Conservation (phyloP, 2,888 invertebrate species). For the Lasioglossum marginatum region DNA sequence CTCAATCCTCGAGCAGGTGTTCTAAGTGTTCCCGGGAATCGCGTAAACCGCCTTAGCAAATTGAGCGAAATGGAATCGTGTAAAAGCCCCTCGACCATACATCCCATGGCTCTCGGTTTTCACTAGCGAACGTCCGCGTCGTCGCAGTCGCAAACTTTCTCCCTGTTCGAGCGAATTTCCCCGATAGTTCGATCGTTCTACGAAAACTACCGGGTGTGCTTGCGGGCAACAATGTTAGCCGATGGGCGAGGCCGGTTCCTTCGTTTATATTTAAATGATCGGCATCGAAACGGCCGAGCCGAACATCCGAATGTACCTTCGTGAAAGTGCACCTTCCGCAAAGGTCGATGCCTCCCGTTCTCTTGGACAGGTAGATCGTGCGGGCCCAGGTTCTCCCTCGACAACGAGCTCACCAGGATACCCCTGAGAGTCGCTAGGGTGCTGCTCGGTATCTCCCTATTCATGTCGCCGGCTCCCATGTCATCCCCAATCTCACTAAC, state of each 20-base stretch:
- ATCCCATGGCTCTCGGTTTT: not conserved
- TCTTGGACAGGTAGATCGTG: slow-evolving; percentile 83
- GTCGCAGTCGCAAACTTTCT: slow-evolving; percentile 8
- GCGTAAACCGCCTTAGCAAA: slow-evolving; percentile 9
- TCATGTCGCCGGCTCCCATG: slow-evolving; percentile 76
- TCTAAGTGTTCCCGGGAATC: not conserved
- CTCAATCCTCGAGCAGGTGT: slow-evolving; percentile 1
- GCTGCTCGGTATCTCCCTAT: slow-evolving; percentile 85
- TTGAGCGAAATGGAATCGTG: not conserved
- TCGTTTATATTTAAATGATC: slow-evolving; percentile 65
- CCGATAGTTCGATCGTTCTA: not conserved
- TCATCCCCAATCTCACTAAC: slow-evolving; percentile 47
- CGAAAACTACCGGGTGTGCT: not conserved
- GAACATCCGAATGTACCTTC: slow-evolving; percentile 63
- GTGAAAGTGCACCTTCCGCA: slow-evolving; percentile 82
- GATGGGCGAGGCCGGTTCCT: slow-evolving; percentile 58
- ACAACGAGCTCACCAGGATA: slow-evolving; percentile 86
- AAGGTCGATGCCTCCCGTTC: slow-evolving; percentile 73
- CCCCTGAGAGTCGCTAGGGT: slow-evolving; percentile 86
- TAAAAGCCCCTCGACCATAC: not conserved
- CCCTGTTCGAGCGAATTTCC: not conserved
- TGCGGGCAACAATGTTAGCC: not conserved
- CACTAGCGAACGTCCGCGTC: not conserved
- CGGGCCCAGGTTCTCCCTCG: slow-evolving; percentile 86
- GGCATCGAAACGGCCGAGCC: slow-evolving; percentile 15